Evolutionary conservation across 23 tunicate genomes (phyloP).

Genomic region (Clavelina lepadiformis): DNA sequence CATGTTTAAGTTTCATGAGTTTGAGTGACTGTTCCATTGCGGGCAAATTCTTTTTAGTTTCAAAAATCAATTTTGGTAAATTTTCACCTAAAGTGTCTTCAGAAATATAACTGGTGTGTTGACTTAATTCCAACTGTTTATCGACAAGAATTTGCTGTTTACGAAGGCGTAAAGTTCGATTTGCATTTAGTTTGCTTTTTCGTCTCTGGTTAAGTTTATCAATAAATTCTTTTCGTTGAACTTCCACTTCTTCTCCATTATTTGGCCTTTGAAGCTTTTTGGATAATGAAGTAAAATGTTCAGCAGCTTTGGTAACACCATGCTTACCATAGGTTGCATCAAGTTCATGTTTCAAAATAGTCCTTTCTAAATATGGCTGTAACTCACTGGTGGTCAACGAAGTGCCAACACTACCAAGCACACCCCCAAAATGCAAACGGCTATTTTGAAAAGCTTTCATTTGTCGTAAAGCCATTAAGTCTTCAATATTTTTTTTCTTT

Average conservation of each 20-base stretch:
- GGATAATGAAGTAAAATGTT: slow-evolving; percentile 16
- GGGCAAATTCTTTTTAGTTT: slow-evolving; percentile 27
- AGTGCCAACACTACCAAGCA: neutral
- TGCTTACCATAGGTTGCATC: slow-evolving; percentile 28
- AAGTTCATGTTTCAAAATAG: slow-evolving; percentile 33
- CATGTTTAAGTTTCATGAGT: slow-evolving; percentile 17
- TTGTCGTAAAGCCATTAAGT: slow-evolving; percentile 71
- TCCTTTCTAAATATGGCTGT: slow-evolving; percentile 16
- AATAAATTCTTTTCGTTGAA: slow-evolving; percentile 16
- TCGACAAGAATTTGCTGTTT: slow-evolving; percentile 28
- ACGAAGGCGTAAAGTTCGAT: slow-evolving; percentile 6
- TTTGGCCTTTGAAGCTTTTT: slow-evolving; percentile 6
- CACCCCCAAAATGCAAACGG: neutral
- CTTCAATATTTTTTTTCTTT: slow-evolving; percentile 60
- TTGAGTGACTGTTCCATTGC: slow-evolving; percentile 27
- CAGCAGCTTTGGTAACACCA: slow-evolving; percentile 30
- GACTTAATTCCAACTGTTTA: slow-evolving; percentile 17
- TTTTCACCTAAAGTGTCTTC: slow-evolving; percentile 15
- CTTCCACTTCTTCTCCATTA: neutral
- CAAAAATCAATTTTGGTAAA: slow-evolving; percentile 13
- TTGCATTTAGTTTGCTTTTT: slow-evolving; percentile 9
- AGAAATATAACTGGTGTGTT: slow-evolving; percentile 1
- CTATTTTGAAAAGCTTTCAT: slow-evolving; percentile 38
- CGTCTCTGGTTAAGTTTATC: slow-evolving; percentile 26
- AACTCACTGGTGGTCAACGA: slow-evolving; percentile 1